Conservation (phyloP, 1,140 invertebrate genomes). For the Fopius arisanus region DNA sequence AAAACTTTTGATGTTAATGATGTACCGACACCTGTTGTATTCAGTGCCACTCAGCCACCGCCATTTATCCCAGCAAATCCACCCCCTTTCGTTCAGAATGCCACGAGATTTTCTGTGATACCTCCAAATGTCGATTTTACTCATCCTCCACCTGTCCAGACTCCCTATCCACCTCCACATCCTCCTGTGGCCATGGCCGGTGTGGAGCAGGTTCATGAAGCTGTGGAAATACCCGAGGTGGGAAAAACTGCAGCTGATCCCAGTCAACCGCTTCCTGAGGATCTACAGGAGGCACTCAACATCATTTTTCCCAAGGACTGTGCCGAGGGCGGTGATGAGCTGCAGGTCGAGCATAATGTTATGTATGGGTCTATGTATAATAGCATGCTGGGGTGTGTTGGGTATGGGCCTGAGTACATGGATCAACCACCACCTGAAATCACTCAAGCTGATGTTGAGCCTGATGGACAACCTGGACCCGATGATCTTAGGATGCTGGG, state of each 20-base stretch:
- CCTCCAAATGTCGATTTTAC: background rate
- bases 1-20: constrained; percentile 12
- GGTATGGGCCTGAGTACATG: constrained; percentile 61
- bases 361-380: constrained; percentile 63
- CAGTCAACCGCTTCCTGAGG: constrained; percentile 65
- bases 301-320: constrained; percentile 71
- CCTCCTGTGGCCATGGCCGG: constrained; percentile 39
- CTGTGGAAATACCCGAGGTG: constrained; percentile 44
- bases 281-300: constrained; percentile 75
- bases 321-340: constrained; percentile 26
- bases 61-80: constrained; percentile 47
- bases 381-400: constrained; percentile 57
- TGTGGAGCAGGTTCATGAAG: constrained; percentile 20
- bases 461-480: constrained; percentile 57
- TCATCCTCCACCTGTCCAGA: constrained; percentile 27
- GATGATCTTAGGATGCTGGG: constrained; percentile 64
- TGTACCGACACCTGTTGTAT: constrained; percentile 35
- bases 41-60: constrained; percentile 45
- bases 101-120: constrained; percentile 14
- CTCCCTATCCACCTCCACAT: constrained; percentile 52
- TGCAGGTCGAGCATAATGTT: constrained; percentile 49
- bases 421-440: constrained; percentile 63
- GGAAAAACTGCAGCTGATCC: constrained; percentile 49
- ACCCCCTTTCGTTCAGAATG: constrained; percentile 28
- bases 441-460: constrained; percentile 55